Evolutionary conservation across 2,797 vertebrate genomes (phyloP), one percentile per base, ranked within the genome.

Genomic region (Kryptopterus vitreolus): DNA sequence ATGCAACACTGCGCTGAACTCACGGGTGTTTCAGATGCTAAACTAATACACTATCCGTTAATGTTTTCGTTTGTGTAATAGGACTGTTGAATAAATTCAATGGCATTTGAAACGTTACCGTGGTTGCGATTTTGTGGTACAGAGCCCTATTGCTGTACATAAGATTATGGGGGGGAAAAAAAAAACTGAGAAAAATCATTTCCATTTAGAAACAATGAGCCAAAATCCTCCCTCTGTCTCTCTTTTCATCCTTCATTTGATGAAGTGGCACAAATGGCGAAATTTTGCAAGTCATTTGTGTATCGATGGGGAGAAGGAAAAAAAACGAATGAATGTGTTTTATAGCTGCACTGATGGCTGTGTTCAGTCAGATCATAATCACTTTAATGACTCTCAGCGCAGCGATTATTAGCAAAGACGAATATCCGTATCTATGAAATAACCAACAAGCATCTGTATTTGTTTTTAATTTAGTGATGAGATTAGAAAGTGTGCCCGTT

Each of bases 1-100:
- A 65, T 58, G 53, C 38, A 62, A 63, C 57, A 53, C 53, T 57
- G 69, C 69, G 55, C 52, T 57, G 77, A 84, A 22, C 57, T 31
- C 53, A 78, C 33, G 50, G 57, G 46, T 18, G 63, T 74, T 62
- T 58, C 50, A 76, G 38, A 65, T 18, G 20, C n/a, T n/a, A 53
- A 24, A 53, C 16, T 53, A 16, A 50, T 35, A 43, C 38, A 43
- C 6, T 43, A 33, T 35, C 48, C 11, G 48, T n/a, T 52, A 33
- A 65, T 18, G 46, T 10, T 62, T 20, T 20, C 10, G 48, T 35
- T 20, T 29, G 58, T 31, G 35, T 15, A 35, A 31, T 15, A 31
- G 6, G 29, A 29, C 20, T 71, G 4, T 15, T 12, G 12, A 35
- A 38, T 20, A 57, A 24, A 58, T 33, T 1, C 3, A 18, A 11